Percentiles rank a stretch among this genome's conserved stretches.
Conservation (phyloP, 1,140 invertebrate genomes). For the Magallana ariakensis region DNA sequence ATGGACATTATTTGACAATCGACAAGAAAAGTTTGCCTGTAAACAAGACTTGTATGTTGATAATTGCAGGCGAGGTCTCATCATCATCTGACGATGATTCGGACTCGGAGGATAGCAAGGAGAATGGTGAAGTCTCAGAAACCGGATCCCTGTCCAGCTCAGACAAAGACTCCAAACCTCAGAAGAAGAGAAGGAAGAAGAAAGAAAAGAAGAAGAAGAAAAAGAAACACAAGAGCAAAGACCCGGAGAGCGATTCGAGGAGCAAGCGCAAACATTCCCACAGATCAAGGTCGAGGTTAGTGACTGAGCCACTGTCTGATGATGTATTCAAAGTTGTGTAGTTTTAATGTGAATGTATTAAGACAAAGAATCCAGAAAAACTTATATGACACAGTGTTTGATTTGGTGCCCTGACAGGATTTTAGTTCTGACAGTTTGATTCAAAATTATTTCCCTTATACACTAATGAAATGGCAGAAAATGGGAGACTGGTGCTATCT, state of each 20-base stretch:
- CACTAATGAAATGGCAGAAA: no score
- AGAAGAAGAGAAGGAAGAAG: slow-evolving; percentile 72
- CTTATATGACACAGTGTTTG: no score
- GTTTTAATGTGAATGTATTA: no score
- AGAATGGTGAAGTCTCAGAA: slow-evolving; percentile 61
- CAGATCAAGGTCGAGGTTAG: slow-evolving; percentile 58
- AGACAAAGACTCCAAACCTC: slow-evolving; percentile 63
- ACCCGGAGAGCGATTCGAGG: slow-evolving; percentile 52
- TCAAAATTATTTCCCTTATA: no score
- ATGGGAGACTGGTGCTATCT: no score
- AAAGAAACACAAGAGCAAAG: slow-evolving; percentile 69
- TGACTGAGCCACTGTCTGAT: not conserved
- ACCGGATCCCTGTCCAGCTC: slow-evolving; percentile 68
- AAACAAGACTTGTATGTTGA: not conserved
- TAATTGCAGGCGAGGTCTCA: slow-evolving; percentile 58
- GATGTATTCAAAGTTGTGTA: no score
- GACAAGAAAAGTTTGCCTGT: no score
- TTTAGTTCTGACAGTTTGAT: no score
- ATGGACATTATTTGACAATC: no score
- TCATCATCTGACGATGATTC: slow-evolving; percentile 62
- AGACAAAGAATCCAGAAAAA: no score
- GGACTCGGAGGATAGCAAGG: slow-evolving; percentile 58
- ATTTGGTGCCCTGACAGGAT: no score
- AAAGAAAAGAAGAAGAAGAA: slow-evolving; percentile 74
- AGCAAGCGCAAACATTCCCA: slow-evolving; percentile 56